Base-by-base conservation (phyloP, 2,888 invertebrate species). In the Linnaemya tessellans region DNA sequence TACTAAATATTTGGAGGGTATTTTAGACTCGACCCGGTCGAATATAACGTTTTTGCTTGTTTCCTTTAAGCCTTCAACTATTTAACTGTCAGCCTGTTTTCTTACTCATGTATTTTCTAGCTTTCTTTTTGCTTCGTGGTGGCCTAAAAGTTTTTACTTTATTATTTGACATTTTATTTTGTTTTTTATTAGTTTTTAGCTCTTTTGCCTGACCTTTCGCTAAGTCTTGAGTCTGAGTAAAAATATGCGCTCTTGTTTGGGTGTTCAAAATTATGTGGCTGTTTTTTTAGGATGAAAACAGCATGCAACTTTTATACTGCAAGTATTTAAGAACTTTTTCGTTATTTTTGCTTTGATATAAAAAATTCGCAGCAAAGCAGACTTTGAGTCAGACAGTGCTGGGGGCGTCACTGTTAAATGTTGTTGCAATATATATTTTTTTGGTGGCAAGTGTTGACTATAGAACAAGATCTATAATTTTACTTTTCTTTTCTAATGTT, bases 371-470 rank as follows among this genome's bases (percentile, higher is more conserved):
- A 56, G 46, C 51, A 25, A 30, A 68, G 81, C 79, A 85, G 85
- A 85, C 85, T 75, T 82, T 82, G 79, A 75, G 85, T 82, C 85
- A 82, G 85, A 82, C 85, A 70, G 13, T 70, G 81, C 78, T 71
- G 82, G 18, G 85, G 81, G 84, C 78, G 85, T 82, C 70, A 54
- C 18, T 73, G 10, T 43, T 51, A 46, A 80, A 74, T 41, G 35
- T 60, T 70, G 68, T 62, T 78, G 68, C 38, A 68, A 51, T 41
- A 49, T 58, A 3, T 25, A 13, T 49, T 11, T 30, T 1, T 49
- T 20, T 30, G 8, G 58, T 58, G 22, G 70, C 78, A 68, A 67
- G 13, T 22, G 43, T 43, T 38, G 62, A 56, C 30, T 56, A 35
- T 10, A 13, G 20, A 65, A 46, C 46, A 58, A 20, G 30, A 80